Evolutionary conservation across 2,888 invertebrate species (phyloP), one percentile per base, ranked within the genome.

Genomic region (Gryllus longicercus): DNA sequence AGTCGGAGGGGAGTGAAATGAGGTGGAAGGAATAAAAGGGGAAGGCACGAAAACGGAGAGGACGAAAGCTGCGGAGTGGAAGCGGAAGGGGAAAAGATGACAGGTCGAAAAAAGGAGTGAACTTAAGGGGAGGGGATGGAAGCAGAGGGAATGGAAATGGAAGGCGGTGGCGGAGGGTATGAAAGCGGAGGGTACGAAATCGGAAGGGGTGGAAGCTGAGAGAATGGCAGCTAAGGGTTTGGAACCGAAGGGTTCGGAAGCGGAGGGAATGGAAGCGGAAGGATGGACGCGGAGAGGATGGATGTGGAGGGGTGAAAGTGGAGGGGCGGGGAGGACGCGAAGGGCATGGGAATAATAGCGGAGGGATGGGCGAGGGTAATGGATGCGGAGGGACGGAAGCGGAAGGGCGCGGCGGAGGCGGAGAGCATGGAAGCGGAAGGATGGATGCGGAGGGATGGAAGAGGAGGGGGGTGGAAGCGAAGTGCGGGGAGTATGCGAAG

Each of bases 1-100:
- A 76, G 63, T 75, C 75, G 75, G 63, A 50, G 77, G 38, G 16
- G 77, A 75, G 51, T 18, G 21, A 75, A 77, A 79, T 82, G 82
- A 82, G 81, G 82, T 80, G 81, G 82, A 82, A 80, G 79, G 74
- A 80, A 79, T 25, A 16, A 1, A n/a, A n/a, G n/a, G n/a, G n/a
- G n/a, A n/a, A n/a, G n/a, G n/a, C n/a, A n/a, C n/a, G n/a, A n/a
- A n/a, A n/a, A n/a, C n/a, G n/a, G n/a, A n/a, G n/a, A n/a, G n/a
- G n/a, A n/a, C n/a, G n/a, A n/a, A n/a, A n/a, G n/a, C n/a, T n/a
- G n/a, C n/a, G n/a, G n/a, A n/a, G n/a, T n/a, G n/a, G n/a, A n/a
- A n/a, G n/a, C n/a, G n/a, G n/a, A n/a, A n/a, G n/a, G n/a, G n/a
- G n/a, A n/a, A n/a, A n/a, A n/a, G n/a, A n/a, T 12, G 23, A 38